Percentiles rank a stretch among this genome's conserved stretches.
phyloP scores from a whole-genome alignment of 2,888 invertebrate genomes.

The Lithodes maja region DNA sequence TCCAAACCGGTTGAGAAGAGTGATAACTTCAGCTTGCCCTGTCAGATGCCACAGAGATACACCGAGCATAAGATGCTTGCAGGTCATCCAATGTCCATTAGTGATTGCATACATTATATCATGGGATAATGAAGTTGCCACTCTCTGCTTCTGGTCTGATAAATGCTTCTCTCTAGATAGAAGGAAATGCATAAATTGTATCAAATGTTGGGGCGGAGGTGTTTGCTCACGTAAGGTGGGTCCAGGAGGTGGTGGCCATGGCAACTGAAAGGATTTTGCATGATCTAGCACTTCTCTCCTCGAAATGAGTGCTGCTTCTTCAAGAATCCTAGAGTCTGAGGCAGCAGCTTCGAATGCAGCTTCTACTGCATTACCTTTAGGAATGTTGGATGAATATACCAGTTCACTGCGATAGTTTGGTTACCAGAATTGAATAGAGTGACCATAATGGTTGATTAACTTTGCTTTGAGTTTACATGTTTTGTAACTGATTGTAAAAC shows the following conservation, averaged over 20 bases:
- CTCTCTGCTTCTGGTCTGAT: not conserved
- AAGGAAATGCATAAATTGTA: slow-evolving; percentile 2
- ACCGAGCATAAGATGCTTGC: not conserved
- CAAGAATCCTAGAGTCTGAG: not conserved
- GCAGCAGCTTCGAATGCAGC: slow-evolving; percentile 15
- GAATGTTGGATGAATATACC: slow-evolving; percentile 19
- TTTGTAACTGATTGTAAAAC: not conserved
- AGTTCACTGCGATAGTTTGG: slow-evolving; percentile 19
- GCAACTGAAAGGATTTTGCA: not conserved
- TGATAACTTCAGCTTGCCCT: slow-evolving; percentile 19
- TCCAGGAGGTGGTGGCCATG: not conserved
- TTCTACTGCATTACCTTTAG: not conserved
- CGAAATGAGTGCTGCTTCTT: slow-evolving; percentile 26
- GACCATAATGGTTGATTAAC: slow-evolving; percentile 14
- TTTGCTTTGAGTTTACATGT: slow-evolving; percentile 6
- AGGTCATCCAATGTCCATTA: slow-evolving; percentile 11
- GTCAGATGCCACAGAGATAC: slow-evolving; percentile 28
- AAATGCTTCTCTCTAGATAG: not conserved
- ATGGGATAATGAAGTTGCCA: not conserved
- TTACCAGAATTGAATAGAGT: not conserved
- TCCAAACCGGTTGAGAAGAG: slow-evolving; percentile 26
- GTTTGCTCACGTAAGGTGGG: not conserved
- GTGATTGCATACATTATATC: slow-evolving; percentile 22
- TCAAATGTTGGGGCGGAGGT: not conserved
- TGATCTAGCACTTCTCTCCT: not conserved